phyloP scores from a whole-genome alignment of 2,797 vertebrate species.

The Macrochelys suwanniensis region DNA sequence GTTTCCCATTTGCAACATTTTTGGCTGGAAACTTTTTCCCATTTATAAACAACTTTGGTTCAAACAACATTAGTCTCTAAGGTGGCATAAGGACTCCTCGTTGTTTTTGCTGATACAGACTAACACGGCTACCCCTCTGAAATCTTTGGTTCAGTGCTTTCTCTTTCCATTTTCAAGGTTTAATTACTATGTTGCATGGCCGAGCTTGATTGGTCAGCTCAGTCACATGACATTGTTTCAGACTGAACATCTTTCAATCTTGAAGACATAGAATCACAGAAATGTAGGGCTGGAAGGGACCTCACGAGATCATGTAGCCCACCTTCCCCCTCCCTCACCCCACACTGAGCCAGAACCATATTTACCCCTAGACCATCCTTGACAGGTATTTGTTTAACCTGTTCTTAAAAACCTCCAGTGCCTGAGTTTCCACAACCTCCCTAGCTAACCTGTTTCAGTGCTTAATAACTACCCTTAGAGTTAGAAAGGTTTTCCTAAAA shows the following conservation, averaged over 20 bases:
- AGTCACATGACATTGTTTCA: background rate
- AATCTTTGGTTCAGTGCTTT: background rate
- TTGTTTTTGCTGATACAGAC: too few relatives aligned
- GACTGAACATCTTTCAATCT: background rate
- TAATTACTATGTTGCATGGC: background rate
- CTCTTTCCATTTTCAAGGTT: background rate
- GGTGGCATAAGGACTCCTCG: too few relatives aligned
- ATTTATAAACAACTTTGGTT: background rate
- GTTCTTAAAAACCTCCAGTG: background rate
- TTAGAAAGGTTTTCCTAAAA: background rate
- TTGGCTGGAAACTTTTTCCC: background rate
- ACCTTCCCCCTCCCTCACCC: background rate
- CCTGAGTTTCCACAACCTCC: background rate
- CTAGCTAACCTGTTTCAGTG: background rate
- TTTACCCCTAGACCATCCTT: background rate
- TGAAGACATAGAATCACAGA: background rate
- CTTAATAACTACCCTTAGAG: too few relatives aligned
- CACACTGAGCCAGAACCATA: rapidly evolving
- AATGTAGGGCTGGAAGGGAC: background rate
- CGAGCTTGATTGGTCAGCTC: background rate
- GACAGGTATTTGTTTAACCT: background rate
- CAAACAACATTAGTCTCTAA: rapidly evolving
- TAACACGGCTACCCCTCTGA: too few relatives aligned
- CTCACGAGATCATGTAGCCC: background rate
- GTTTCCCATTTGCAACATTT: background rate